Evolutionary conservation across 2,888 invertebrate species (phyloP).

Genomic region (Perdita meconis): DNA sequence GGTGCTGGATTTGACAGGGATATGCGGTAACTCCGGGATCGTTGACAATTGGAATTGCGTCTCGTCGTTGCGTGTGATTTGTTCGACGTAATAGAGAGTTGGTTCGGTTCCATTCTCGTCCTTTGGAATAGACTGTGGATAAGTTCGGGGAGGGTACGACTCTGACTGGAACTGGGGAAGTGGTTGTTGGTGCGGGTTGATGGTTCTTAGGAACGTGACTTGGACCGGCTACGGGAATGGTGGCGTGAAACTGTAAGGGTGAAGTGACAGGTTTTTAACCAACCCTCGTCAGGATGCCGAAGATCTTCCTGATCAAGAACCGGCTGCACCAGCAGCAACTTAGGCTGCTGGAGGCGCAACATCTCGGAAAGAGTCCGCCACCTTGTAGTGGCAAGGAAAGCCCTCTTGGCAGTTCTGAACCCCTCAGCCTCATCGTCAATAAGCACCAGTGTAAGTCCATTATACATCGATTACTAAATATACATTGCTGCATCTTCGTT

Average conservation of each 20-base stretch:
- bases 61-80: constrained; percentile 8
- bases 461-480: too few relatives aligned
- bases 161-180: not conserved
- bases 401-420: constrained; percentile 83
- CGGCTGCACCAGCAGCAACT: constrained; percentile 96
- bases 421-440: constrained; percentile 85
- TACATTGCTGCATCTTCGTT: too few relatives aligned
- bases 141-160: not conserved
- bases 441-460: constrained; percentile 83
- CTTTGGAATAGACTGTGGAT: constrained; percentile 16
- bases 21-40: constrained; percentile 3
- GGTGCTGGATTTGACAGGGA: not conserved
- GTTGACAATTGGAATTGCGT: constrained; percentile 22
- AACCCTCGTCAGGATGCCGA: constrained; percentile 89
- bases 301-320: constrained; percentile 96
- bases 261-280: constrained; percentile 56
- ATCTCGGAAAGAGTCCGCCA: constrained; percentile 85
- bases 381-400: constrained; percentile 81
- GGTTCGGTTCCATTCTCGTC: not conserved
- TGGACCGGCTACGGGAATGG: constrained; percentile 59
- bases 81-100: not conserved
- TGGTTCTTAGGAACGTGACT: constrained; percentile 38
- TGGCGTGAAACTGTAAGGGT: constrained; percentile 61
- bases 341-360: constrained; percentile 92
- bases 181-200: constrained; percentile 39